A percentile compares a stretch with the other conserved stretches of the same genome.
These are phyloP conservation scores for Phymorhynchus buccinoides DNA, from an alignment of 1,140 invertebrate genomes.

Conservation along the genomic window DNA sequence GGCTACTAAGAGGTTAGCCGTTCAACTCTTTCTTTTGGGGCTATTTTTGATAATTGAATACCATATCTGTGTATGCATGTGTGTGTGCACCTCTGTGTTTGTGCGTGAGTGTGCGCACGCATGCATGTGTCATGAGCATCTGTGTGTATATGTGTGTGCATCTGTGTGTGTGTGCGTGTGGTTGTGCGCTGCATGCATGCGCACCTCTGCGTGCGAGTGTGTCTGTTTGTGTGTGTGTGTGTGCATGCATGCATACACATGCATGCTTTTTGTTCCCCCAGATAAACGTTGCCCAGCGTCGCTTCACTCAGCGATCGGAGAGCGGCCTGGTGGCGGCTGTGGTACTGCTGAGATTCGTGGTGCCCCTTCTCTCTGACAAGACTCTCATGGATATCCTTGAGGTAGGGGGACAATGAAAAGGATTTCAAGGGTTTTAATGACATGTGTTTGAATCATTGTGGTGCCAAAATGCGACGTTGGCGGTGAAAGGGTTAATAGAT, in stretches of 20 bases:
- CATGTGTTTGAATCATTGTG: no score
- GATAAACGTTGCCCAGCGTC: conserved; percentile 70
- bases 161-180: neutral
- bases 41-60: no score
- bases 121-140: neutral
- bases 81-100: no score
- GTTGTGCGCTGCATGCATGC: no score
- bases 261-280: conserved; percentile 39
- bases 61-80: neutral
- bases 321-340: conserved; percentile 90
- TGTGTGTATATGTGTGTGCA: conserved; percentile 7
- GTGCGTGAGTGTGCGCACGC: neutral
- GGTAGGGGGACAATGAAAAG: no score
- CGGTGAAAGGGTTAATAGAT: no score
- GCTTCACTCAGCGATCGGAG: conserved; percentile 87
- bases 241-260: conserved; percentile 18
- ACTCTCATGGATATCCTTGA: conserved; percentile 88
- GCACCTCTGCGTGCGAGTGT: no score
- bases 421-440: no score
- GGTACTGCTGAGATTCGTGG: conserved; percentile 81
- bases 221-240: neutral
- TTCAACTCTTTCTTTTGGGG: no score
- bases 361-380: conserved; percentile 87
- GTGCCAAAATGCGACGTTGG: no score
- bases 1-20: no score